A percentile compares a stretch with the other conserved stretches of the same genome.
Evolutionary conservation across 92 coral and sea anemone species (phyloP).

Genomic region (Virgularia gustaviana): DNA sequence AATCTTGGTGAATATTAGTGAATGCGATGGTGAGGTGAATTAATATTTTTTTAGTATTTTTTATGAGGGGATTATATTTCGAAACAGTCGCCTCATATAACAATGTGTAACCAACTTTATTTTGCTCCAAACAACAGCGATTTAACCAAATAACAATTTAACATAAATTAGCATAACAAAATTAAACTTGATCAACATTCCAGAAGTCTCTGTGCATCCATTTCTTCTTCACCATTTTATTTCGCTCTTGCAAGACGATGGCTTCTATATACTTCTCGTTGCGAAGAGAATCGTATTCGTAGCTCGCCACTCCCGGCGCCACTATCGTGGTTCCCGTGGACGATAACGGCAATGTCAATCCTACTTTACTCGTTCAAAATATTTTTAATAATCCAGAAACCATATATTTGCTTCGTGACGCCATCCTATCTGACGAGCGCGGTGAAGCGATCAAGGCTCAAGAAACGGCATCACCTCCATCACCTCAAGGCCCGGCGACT

Average conservation of each 20-base stretch:
- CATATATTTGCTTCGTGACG: slow-evolving; percentile 41
- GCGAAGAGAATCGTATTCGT: slow-evolving; percentile 37
- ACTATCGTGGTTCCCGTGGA: neutral
- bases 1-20: no score
- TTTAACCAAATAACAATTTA: slow-evolving; percentile 12
- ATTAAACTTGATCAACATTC: neutral
- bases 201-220: neutral
- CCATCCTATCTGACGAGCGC: neutral
- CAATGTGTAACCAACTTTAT: slow-evolving; percentile 55
- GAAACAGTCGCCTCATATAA: slow-evolving; percentile 57
- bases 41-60: no score
- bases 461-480: slow-evolving; percentile 30
- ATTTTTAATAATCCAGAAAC: slow-evolving; percentile 53
- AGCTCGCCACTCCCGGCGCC: neutral
- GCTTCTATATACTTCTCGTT: neutral
- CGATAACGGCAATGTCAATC: neutral
- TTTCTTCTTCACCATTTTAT: slow-evolving; percentile 48
- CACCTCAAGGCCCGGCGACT: slow-evolving; percentile 44
- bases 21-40: no score
- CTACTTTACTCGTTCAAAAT: slow-evolving; percentile 27
- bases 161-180: slow-evolving; percentile 44
- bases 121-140: slow-evolving; percentile 45
- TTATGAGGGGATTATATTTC: slow-evolving; percentile 53
- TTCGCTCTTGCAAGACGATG: slow-evolving; percentile 49
- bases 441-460: slow-evolving; percentile 11